These are phyloP conservation scores for Sebastes vulpes DNA, from an alignment of 2,797 vertebrate species.

Conservation along the genomic window DNA sequence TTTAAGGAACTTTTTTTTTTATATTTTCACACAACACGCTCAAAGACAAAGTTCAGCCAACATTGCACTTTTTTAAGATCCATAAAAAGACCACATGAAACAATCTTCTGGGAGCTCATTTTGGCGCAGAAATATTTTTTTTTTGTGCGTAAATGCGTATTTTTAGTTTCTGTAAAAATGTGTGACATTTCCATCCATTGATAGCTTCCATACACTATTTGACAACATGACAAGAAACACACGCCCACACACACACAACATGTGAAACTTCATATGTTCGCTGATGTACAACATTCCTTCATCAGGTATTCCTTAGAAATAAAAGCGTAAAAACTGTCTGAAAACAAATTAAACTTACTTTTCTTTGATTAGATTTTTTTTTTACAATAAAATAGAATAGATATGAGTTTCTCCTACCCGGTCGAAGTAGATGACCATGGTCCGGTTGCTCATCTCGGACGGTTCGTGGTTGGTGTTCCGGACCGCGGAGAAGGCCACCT, in stretches of 20 bases:
- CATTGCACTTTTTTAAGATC: neutral
- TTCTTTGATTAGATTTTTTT: no score
- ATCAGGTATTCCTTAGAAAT: neutral
- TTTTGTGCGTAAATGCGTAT: no score
- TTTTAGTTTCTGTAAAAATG: neutral
- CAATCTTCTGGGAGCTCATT: accelerated
- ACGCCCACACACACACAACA: neutral
- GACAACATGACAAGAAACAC: neutral
- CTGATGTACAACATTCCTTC: neutral
- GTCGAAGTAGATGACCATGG: conserved; percentile 99
- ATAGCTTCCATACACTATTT: neutral
- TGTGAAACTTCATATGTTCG: neutral
- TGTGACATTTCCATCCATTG: neutral
- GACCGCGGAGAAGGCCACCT: conserved; percentile 97
- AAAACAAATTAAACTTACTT: neutral
- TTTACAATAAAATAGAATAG: neutral
- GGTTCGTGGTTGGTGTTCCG: conserved; percentile 99
- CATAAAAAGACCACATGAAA: neutral
- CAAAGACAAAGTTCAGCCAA: accelerated
- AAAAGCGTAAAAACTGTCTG: neutral
- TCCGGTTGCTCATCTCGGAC: conserved; percentile 98
- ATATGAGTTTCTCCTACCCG: conserved; percentile 83
- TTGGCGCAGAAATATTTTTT: neutral
- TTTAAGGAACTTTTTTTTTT: accelerated
- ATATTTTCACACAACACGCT: neutral